A percentile compares a stretch with the other conserved stretches of the same genome.
phyloP scores from a whole-genome alignment of 2,113 vertebrate species.

The Ornithorhynchus anatinus region DNA sequence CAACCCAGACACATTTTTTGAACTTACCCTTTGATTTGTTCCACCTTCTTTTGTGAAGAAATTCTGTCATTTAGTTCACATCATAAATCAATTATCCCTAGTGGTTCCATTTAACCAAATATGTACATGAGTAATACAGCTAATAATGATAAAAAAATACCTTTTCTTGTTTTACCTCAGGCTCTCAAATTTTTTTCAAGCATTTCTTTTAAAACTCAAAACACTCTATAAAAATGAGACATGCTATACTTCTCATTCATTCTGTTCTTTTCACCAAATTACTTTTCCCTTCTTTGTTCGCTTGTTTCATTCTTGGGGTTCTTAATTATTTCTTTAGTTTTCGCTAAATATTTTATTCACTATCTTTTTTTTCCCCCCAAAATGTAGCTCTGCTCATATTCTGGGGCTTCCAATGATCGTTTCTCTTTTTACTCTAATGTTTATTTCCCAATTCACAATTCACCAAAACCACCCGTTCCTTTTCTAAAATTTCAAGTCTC shows the following conservation, averaged over 20 bases:
- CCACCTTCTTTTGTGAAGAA: rapidly evolving
- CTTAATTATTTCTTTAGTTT: not conserved
- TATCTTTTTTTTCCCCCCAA: no score
- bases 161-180: not conserved
- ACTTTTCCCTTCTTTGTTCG: not conserved
- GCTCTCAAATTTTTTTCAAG: not conserved
- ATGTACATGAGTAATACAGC: not conserved
- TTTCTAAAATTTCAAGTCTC: no score
- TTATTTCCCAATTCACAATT: no score
- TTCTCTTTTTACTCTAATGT: no score
- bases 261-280: not conserved
- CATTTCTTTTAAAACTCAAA: no score
- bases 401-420: no score
- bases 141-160: not conserved
- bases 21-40: not conserved
- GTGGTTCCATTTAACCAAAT: not conserved
- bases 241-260: no score
- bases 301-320: not conserved
- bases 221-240: no score
- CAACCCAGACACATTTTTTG: not conserved
- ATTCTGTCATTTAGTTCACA: not conserved
- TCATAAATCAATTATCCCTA: not conserved
- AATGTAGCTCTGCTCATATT: no score
- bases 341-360: no score
- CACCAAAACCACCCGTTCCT: no score